These are phyloP conservation scores for Osmoderma eremita DNA, from an alignment of 2,888 invertebrate species.

Conservation along the genomic window DNA sequence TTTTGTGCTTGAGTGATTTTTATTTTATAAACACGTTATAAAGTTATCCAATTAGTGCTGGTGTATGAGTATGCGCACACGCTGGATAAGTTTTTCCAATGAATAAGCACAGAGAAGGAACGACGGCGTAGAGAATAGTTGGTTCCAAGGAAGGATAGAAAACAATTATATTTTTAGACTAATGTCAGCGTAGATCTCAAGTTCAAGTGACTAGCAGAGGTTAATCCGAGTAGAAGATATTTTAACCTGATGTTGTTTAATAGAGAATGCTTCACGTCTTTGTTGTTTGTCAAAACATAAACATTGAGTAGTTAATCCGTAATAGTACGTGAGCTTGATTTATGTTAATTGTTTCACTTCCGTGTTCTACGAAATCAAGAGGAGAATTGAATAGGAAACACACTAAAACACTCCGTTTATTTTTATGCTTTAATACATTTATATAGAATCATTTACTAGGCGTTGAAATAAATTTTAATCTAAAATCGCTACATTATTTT, in stretches of 20 bases:
- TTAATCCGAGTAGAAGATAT: slow-evolving; percentile 30
- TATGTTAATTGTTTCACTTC: slow-evolving; percentile 2
- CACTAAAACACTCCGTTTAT: no score
- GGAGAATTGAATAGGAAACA: no score
- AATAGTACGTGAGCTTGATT: slow-evolving; percentile 6
- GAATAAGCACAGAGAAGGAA: neutral
- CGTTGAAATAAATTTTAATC: no score
- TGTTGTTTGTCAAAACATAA: slow-evolving; percentile 29
- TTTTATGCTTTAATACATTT: no score
- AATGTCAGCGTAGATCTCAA: slow-evolving; percentile 22
- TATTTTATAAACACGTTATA: no score
- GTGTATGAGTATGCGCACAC: no score
- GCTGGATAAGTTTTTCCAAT: neutral
- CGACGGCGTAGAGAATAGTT: neutral
- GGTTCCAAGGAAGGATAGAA: neutral
- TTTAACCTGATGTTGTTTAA: slow-evolving; percentile 19
- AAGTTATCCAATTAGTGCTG: no score
- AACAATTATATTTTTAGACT: slow-evolving; percentile 24
- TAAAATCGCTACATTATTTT: no score
- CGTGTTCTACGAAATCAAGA: no score
- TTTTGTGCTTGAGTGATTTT: no score
- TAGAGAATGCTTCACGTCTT: slow-evolving; percentile 10
- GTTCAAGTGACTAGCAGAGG: slow-evolving; percentile 20
- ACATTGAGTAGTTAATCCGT: slow-evolving; percentile 17
- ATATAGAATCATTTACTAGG: no score